phyloP scores from a whole-genome alignment of 2,888 invertebrate species.

The Andricus curvator region DNA sequence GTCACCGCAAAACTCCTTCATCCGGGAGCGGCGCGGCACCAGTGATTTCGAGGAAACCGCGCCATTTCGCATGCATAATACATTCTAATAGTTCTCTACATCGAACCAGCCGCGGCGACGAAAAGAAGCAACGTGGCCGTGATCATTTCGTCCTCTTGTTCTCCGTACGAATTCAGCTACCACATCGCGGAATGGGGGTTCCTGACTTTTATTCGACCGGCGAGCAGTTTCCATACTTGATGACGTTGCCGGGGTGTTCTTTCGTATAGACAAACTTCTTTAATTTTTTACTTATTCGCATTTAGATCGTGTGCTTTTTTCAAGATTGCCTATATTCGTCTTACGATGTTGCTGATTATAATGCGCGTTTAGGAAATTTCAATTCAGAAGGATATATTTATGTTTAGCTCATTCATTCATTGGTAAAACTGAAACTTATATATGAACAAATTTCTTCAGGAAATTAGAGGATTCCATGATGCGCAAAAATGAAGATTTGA shows the following conservation, averaged over 20 bases:
- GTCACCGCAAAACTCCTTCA: slow-evolving; percentile 77
- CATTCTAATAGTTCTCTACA: slow-evolving; percentile 73
- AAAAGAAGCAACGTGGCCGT: slow-evolving; percentile 68
- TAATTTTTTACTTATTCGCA: not conserved
- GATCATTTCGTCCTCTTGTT: slow-evolving; percentile 68
- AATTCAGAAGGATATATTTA: not conserved
- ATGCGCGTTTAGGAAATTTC: not conserved
- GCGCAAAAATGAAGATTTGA: too few species aligned
- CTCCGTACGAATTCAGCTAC: slow-evolving; percentile 55
- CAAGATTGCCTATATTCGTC: not conserved
- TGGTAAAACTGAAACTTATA: too few species aligned
- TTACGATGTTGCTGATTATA: not conserved
- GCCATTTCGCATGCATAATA: slow-evolving; percentile 77
- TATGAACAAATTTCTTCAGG: too few species aligned
- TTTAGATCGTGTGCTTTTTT: not conserved
- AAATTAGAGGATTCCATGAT: too few species aligned
- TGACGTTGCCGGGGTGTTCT: slow-evolving; percentile 42
- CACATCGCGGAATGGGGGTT: slow-evolving; percentile 52
- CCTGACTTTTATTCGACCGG: slow-evolving; percentile 55
- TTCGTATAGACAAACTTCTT: slow-evolving; percentile 12
- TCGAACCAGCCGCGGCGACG: slow-evolving; percentile 65
- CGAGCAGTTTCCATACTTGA: slow-evolving; percentile 46
- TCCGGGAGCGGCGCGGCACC: slow-evolving; percentile 72
- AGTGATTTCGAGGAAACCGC: slow-evolving; percentile 75
- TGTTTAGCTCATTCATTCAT: too few species aligned